Conservation (phyloP, 2,888 invertebrate genomes). For the Phytoseiulus persimilis region DNA sequence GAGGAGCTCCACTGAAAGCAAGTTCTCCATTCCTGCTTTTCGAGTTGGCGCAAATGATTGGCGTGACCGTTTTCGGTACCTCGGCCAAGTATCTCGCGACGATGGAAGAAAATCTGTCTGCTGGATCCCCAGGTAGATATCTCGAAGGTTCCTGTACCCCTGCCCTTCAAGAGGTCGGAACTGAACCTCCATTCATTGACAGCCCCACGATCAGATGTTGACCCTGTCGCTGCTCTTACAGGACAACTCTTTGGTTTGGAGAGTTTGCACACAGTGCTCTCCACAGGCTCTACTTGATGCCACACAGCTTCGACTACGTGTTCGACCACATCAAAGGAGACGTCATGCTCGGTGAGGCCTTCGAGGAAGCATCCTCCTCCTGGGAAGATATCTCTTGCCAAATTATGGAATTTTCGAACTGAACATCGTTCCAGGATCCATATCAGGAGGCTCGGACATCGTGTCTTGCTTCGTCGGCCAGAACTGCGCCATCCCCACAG, state of each 20-base stretch:
- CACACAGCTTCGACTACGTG: constrained; percentile 55
- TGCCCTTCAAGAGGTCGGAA: constrained; percentile 40
- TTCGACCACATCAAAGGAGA: constrained; percentile 54
- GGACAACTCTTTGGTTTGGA: constrained; percentile 52
- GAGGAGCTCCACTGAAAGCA: constrained; percentile 56
- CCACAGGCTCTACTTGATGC: constrained; percentile 56
- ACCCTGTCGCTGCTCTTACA: constrained; percentile 43
- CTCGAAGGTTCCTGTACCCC: neutral
- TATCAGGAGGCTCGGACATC: constrained; percentile 56
- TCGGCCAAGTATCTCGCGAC: constrained; percentile 56
- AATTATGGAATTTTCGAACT: neutral
- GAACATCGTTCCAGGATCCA: neutral
- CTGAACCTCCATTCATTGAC: constrained; percentile 40
- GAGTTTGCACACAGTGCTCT: constrained; percentile 53
- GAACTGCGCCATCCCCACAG: constrained; percentile 54
- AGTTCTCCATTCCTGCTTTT: constrained; percentile 50
- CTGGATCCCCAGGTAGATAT: neutral
- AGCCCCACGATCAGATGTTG: constrained; percentile 45
- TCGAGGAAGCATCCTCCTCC: too few relatives aligned
- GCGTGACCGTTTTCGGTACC: constrained; percentile 55
- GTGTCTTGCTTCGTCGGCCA: constrained; percentile 57
- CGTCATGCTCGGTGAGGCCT: constrained; percentile 51
- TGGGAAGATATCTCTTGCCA: constrained; percentile 45
- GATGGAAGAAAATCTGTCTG: constrained; percentile 51
- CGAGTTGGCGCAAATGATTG: constrained; percentile 44